Evolutionary conservation across 2,113 vertebrate genomes (phyloP).

Genomic region (Albula glossodonta): DNA sequence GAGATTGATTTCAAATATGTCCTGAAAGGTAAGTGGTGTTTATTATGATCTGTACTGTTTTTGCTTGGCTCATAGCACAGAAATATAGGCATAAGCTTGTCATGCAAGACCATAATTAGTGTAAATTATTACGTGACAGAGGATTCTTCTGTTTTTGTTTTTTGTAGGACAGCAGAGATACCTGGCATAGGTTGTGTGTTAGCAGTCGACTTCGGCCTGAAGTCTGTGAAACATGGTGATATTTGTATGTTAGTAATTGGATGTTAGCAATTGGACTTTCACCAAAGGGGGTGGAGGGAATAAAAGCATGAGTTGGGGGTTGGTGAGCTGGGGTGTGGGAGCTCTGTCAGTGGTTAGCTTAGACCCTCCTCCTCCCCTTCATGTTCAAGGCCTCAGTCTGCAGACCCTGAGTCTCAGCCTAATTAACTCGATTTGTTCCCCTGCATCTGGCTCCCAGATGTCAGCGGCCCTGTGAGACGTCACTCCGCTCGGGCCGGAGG

Average conservation of each 20-base stretch:
- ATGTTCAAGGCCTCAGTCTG: constrained; percentile 37
- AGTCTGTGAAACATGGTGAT: constrained; percentile 8
- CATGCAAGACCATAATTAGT: too few relatives aligned
- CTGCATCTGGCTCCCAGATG: constrained; percentile 55
- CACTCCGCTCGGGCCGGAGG: background rate
- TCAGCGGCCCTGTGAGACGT: constrained; percentile 17
- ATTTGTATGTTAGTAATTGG: background rate
- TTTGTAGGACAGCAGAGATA: background rate
- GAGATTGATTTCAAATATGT: too few relatives aligned
- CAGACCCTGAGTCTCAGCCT: constrained; percentile 40
- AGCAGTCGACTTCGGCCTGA: background rate
- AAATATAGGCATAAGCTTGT: too few relatives aligned
- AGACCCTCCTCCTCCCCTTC: background rate
- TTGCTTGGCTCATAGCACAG: too few relatives aligned
- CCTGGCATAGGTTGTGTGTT: background rate
- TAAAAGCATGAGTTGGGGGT: background rate
- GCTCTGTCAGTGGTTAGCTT: background rate
- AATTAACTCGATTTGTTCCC: constrained; percentile 54
- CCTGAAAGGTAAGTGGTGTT: too few relatives aligned
- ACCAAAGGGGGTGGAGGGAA: background rate
- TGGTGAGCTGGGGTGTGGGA: background rate
- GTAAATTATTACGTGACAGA: too few relatives aligned
- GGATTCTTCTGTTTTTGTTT: too few relatives aligned
- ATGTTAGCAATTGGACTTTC: background rate
- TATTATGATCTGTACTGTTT: too few relatives aligned